Conservation (phyloP, 2,888 invertebrate species). For the Orthonychiurus folsomi region DNA sequence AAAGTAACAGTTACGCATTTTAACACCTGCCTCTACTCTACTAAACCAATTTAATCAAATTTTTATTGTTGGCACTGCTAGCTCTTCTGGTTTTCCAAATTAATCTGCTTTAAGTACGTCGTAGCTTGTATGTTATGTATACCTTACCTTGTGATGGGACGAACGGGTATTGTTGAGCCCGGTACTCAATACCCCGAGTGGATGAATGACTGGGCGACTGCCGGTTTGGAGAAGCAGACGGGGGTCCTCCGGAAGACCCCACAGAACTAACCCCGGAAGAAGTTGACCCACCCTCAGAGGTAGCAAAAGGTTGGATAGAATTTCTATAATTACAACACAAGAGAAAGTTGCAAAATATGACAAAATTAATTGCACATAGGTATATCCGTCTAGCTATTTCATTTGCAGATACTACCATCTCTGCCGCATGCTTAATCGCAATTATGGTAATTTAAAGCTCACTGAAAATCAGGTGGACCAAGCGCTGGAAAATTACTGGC, state of each 20-base stretch:
- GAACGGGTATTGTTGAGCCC: constrained; percentile 44
- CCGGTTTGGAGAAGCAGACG: constrained; percentile 17
- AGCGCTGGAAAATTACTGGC: no score
- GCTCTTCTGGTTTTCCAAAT: no score
- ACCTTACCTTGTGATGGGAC: constrained; percentile 43
- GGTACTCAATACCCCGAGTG: constrained; percentile 43
- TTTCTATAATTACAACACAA: constrained; percentile 22
- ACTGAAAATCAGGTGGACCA: no score
- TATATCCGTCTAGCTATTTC: no score
- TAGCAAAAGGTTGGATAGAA: constrained; percentile 36
- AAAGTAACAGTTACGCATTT: background rate
- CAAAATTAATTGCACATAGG: background rate
- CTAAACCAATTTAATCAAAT: no score
- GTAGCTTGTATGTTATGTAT: no score
- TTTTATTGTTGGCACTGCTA: no score
- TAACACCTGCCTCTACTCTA: background rate
- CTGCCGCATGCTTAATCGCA: no score
- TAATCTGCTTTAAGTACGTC: no score
- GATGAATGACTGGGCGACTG: constrained; percentile 33
- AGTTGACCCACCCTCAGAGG: constrained; percentile 24
- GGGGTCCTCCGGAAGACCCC: constrained; percentile 24
- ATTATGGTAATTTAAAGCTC: no score
- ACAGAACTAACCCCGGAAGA: constrained; percentile 24
- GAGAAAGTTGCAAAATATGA: background rate
- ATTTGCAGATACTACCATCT: no score